Percentiles rank a stretch among this genome's conserved stretches.
Evolutionary conservation across 2,113 vertebrate species (phyloP).

Genomic region (Lota lota): DNA sequence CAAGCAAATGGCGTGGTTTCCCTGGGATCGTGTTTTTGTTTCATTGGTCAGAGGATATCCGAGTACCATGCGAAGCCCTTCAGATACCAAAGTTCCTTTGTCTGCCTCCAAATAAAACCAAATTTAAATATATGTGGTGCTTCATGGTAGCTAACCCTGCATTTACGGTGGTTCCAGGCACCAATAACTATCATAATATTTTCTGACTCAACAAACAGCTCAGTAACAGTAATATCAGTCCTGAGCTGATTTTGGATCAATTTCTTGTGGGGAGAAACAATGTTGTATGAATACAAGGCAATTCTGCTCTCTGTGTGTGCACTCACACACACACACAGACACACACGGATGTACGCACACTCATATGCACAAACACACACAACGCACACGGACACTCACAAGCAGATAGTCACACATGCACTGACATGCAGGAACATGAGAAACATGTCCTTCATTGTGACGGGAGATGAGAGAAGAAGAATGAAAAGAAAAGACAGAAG

Average conservation of each 20-base stretch:
- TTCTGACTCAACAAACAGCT: slow-evolving; percentile 27
- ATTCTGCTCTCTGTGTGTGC: neutral
- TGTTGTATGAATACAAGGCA: neutral
- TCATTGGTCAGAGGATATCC: slow-evolving; percentile 3
- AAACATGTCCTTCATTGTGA: no score
- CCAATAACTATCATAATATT: slow-evolving; percentile 40
- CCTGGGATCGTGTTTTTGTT: slow-evolving; percentile 4
- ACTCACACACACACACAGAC: neutral
- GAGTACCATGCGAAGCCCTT: neutral
- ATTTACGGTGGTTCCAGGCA: slow-evolving; percentile 37
- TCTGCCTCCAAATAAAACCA: slow-evolving; percentile 45
- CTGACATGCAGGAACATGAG: no score
- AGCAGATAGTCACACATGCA: neutral
- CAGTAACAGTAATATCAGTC: slow-evolving; percentile 1
- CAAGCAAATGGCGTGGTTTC: neutral
- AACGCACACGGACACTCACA: slow-evolving; percentile 11
- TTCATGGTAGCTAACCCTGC: slow-evolving; percentile 32
- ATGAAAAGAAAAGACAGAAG: neutral
- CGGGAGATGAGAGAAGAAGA: no score
- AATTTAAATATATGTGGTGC: slow-evolving; percentile 37
- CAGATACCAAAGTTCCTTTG: slow-evolving; percentile 37
- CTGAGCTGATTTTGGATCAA: slow-evolving; percentile 5
- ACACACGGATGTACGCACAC: neutral
- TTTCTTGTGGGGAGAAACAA: neutral
- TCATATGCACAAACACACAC: neutral